Conservation (phyloP, 2,888 invertebrate genomes). For the Patella ulyssiponensis region DNA sequence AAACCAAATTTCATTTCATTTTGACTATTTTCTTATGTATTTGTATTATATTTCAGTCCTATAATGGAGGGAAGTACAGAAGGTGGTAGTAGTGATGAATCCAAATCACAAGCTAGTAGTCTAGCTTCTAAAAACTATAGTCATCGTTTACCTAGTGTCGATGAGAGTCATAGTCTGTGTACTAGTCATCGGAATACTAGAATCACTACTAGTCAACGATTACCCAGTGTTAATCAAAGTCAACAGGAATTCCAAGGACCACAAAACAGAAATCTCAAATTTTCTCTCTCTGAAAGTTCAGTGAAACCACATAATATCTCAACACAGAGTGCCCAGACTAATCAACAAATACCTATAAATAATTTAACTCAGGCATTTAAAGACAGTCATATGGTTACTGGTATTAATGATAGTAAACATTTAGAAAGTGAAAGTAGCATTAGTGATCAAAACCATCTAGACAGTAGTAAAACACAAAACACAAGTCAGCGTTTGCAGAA, state of each 20-base stretch:
- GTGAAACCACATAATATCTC: background rate
- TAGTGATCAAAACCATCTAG: background rate
- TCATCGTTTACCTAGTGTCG: background rate
- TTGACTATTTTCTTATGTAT: too few relatives aligned
- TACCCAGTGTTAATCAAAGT: background rate
- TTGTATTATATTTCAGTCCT: constrained; percentile 51
- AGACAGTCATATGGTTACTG: background rate
- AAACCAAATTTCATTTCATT: too few relatives aligned
- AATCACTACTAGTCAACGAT: background rate
- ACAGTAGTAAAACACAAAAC: background rate
- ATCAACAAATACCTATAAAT: too few relatives aligned
- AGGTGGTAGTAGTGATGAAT: constrained; percentile 46
- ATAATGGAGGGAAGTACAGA: constrained; percentile 67
- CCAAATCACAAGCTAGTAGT: constrained; percentile 27
- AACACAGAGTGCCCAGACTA: background rate
- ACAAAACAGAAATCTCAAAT: background rate
- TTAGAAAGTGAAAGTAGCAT: background rate
- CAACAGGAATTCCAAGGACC: background rate
- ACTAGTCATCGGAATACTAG: background rate
- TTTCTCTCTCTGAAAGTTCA: background rate
- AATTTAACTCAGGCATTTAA: background rate
- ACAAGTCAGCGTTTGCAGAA: background rate
- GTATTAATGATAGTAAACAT: background rate
- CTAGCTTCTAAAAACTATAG: constrained; percentile 17
- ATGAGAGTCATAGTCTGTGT: background rate